phyloP scores from a whole-genome alignment of 2,888 invertebrate genomes.

The Leucoma salicis region DNA sequence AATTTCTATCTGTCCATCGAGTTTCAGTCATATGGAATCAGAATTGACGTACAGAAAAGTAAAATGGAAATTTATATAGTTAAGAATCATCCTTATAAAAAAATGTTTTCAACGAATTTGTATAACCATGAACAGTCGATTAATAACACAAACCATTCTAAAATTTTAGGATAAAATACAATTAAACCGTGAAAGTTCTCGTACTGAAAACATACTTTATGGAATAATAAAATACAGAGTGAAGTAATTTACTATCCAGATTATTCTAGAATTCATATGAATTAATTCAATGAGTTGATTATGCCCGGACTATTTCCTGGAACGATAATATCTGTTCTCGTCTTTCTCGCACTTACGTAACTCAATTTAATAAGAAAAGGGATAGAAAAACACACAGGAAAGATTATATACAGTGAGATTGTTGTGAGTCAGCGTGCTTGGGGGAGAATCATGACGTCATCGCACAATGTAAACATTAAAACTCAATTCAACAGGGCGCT shows the following conservation, averaged over 20 bases:
- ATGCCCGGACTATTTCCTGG: slow-evolving; percentile 40
- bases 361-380: slow-evolving; percentile 4
- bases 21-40: too few species aligned
- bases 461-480: slow-evolving; percentile 37
- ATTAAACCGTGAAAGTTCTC: too few species aligned
- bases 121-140: too few species aligned
- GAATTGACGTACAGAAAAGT: too few species aligned
- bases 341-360: slow-evolving; percentile 20
- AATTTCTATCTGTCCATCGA: too few species aligned
- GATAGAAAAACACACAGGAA: slow-evolving; percentile 9
- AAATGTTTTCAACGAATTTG: too few species aligned
- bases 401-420: slow-evolving; percentile 40
- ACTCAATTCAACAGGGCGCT: slow-evolving; percentile 33
- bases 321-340: slow-evolving; percentile 24
- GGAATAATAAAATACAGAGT: slow-evolving; percentile 27
- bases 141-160: too few species aligned
- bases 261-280: slow-evolving; percentile 37
- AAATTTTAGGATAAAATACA: too few species aligned
- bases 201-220: slow-evolving; percentile 20
- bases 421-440: slow-evolving; percentile 43
- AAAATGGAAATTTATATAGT: too few species aligned
- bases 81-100: too few species aligned
- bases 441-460: slow-evolving; percentile 55
- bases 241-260: slow-evolving; percentile 29
- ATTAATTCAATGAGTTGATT: slow-evolving; percentile 53